Evolutionary conservation across 2,888 invertebrate genomes (phyloP).

Genomic region (Hirtodrosophila confusa): DNA sequence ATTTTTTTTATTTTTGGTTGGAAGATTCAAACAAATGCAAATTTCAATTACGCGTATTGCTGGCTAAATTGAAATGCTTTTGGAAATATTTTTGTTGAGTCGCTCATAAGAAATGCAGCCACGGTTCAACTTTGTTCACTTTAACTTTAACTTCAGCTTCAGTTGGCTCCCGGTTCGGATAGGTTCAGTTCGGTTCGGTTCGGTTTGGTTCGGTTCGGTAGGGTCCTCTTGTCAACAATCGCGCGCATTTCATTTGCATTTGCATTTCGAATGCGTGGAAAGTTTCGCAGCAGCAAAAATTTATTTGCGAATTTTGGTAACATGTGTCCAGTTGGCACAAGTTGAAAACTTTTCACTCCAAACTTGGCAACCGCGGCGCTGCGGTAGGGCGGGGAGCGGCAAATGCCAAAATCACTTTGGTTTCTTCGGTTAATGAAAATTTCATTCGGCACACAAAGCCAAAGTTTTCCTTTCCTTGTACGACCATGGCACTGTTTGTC

Average conservation of each 20-base stretch:
- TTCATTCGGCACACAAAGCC: conserved; percentile 56
- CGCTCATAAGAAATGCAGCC: conserved; percentile 71
- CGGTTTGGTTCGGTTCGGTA: not conserved
- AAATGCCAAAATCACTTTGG: conserved; percentile 71
- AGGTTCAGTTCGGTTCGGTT: not conserved
- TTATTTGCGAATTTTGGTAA: conserved; percentile 78
- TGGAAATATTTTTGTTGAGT: conserved; percentile 69
- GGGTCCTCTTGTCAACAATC: conserved; percentile 62
- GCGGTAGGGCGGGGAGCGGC: not conserved
- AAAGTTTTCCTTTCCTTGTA: conserved; percentile 51
- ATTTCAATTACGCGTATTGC: conserved; percentile 78
- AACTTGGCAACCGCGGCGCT: conserved; percentile 42
- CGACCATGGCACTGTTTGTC: conserved; percentile 14
- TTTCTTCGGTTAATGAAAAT: conserved; percentile 73
- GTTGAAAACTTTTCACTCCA: conserved; percentile 72
- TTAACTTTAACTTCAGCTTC: conserved; percentile 21
- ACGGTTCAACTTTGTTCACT: conserved; percentile 45
- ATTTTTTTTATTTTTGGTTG: conserved; percentile 35
- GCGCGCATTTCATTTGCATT: conserved; percentile 77
- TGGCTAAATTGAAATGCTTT: conserved; percentile 73
- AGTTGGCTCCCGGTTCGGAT: conserved; percentile 1
- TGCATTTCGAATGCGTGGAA: conserved; percentile 70
- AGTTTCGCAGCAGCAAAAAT: conserved; percentile 62
- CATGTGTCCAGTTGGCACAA: conserved; percentile 73
- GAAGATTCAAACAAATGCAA: conserved; percentile 71